Evolutionary conservation across 2,797 vertebrate species (phyloP).

Genomic region (Oophaga sylvatica): DNA sequence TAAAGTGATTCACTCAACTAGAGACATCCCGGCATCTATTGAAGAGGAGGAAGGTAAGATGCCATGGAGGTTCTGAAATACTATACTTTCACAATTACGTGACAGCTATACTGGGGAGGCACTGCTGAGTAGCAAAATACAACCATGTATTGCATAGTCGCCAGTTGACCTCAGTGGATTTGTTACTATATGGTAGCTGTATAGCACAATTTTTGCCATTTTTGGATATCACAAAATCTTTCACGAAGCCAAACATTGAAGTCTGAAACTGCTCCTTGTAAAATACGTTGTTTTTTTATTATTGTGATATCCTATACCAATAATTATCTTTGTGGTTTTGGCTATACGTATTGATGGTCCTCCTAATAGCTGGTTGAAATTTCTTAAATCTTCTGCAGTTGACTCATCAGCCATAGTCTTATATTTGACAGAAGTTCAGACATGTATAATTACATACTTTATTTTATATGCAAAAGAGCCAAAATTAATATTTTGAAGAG

Average conservation of each 20-base stretch:
- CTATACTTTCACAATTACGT: not conserved
- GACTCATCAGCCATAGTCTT: conserved; percentile 7
- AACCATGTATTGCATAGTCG: not conserved
- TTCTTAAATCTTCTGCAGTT: not conserved
- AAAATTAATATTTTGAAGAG: not conserved
- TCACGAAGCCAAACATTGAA: not conserved
- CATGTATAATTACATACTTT: conserved; percentile 1
- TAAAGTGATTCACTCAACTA: conserved; percentile 67
- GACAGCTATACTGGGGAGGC: not conserved
- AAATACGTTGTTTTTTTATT: not conserved
- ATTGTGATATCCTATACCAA: not conserved
- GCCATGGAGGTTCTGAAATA: no score
- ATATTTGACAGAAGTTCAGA: not conserved
- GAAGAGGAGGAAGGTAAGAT: conserved; percentile 43
- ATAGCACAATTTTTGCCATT: not conserved
- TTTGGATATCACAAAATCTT: not conserved
- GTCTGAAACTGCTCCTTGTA: not conserved
- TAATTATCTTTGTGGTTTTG: conserved; percentile 15
- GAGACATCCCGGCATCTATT: conserved; percentile 47
- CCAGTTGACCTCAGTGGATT: not conserved
- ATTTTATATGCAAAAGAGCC: not conserved
- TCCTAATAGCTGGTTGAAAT: conserved; percentile 10
- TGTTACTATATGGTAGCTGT: not conserved
- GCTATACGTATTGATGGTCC: not conserved
- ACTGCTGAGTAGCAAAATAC: not conserved